A percentile compares a stretch with the other conserved stretches of the same genome.
phyloP scores from a whole-genome alignment of 1,140 invertebrate species.

The Dinoponera quadriceps region DNA sequence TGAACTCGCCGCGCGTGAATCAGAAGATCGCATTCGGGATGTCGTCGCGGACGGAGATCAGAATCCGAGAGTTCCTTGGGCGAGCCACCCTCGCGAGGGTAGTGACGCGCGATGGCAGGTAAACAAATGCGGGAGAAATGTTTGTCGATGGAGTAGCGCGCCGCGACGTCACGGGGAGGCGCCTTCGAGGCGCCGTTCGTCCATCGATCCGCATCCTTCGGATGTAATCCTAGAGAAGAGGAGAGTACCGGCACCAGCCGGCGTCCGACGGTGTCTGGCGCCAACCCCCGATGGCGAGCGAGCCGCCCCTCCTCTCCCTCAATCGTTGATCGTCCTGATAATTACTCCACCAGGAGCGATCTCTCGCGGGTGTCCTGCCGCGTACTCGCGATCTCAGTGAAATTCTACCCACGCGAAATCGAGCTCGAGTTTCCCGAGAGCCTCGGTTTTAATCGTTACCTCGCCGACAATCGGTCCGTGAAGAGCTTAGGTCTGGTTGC shows the following conservation, averaged over 20 bases:
- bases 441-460: slow-evolving; percentile 2
- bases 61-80: not conserved
- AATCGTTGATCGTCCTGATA: slow-evolving; percentile 41
- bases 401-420: not conserved
- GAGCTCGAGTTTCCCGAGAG: not conserved
- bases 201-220: slow-evolving; percentile 69
- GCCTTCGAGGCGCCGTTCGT: slow-evolving; percentile 63
- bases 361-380: not conserved
- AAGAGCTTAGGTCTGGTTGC: too few species aligned
- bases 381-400: not conserved
- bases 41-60: not conserved
- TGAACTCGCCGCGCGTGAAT: too few species aligned
- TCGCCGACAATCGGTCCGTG: slow-evolving; percentile 5
- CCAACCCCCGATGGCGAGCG: slow-evolving; percentile 45
- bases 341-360: slow-evolving; percentile 45
- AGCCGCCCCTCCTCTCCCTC: not conserved
- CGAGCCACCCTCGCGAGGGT: not conserved
- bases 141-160: slow-evolving; percentile 42
- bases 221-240: slow-evolving; percentile 64
- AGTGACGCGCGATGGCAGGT: slow-evolving; percentile 34
- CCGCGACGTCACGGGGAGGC: slow-evolving; percentile 37
- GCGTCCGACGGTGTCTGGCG: slow-evolving; percentile 38
- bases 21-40: too few species aligned
- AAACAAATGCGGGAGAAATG: slow-evolving; percentile 70
- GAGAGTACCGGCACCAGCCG: not conserved